phyloP scores from a whole-genome alignment of 92 coral and sea anemone genomes.

The Nematostella vectensis region DNA sequence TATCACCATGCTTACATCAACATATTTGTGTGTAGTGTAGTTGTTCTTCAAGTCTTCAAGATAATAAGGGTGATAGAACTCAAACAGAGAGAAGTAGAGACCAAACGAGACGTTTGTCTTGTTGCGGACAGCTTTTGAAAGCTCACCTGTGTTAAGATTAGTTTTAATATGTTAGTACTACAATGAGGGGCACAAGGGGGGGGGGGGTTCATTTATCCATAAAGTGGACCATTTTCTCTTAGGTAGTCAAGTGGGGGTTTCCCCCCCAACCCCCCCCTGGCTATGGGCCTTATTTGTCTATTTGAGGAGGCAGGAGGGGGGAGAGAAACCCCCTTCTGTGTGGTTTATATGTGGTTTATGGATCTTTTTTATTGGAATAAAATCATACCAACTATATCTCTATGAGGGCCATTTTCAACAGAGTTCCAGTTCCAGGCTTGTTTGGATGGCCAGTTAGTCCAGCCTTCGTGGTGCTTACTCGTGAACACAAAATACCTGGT shows the following conservation, averaged over 20 bases:
- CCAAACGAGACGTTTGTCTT: conserved; percentile 71
- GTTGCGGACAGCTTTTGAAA: conserved; percentile 48
- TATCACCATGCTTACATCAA: conserved; percentile 38
- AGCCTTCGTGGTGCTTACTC: conserved; percentile 55
- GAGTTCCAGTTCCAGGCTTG: conserved; percentile 57
- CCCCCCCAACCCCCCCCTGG: too few relatives aligned
- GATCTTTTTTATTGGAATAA: too few relatives aligned
- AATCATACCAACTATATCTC: conserved; percentile 38
- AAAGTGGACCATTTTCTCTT: too few relatives aligned
- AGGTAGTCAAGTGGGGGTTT: too few relatives aligned
- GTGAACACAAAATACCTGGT: conserved; percentile 44
- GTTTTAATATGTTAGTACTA: not conserved
- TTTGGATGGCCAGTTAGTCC: conserved; percentile 46
- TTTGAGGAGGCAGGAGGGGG: too few relatives aligned
- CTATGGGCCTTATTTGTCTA: too few relatives aligned
- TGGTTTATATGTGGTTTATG: too few relatives aligned
- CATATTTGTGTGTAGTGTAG: conserved; percentile 50
- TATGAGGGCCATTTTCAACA: conserved; percentile 45
- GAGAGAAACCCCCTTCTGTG: too few relatives aligned
- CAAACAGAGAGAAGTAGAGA: conserved; percentile 70
- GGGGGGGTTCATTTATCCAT: too few relatives aligned
- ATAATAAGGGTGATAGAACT: conserved; percentile 73
- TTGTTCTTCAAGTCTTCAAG: conserved; percentile 43
- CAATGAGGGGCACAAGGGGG: too few relatives aligned
- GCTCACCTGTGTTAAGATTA: conserved; percentile 42